A percentile compares a stretch with the other conserved stretches of the same genome.
Evolutionary conservation across 2,888 invertebrate species (phyloP).

Genomic region (Orthonychiurus folsomi): DNA sequence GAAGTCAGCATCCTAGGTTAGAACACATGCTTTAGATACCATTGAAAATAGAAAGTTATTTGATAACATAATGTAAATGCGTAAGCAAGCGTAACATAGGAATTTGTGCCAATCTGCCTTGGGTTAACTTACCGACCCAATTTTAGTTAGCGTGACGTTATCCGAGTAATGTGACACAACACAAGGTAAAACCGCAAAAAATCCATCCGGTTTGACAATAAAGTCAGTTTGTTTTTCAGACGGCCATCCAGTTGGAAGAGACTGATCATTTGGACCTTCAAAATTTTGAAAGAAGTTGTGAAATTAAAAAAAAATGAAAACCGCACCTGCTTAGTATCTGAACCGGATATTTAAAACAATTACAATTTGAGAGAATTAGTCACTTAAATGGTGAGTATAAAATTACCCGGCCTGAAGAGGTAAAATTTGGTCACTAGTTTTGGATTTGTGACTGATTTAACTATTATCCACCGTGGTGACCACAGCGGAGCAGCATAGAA

Average conservation of each 20-base stretch:
- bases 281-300: not conserved
- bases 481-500: not conserved
- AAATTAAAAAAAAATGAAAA: not conserved
- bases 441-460: not conserved
- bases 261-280: not conserved
- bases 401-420: conserved; percentile 6
- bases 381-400: not conserved
- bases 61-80: not conserved
- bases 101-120: too few relatives aligned
- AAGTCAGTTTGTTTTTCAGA: not conserved
- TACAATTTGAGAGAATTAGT: too few relatives aligned
- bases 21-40: too few relatives aligned
- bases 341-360: too few relatives aligned
- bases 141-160: not conserved
- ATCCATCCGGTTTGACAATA: conserved; percentile 4
- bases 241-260: conserved; percentile 5
- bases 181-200: conserved; percentile 7
- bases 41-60: too few relatives aligned
- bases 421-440: not conserved
- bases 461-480: conserved; percentile 2
- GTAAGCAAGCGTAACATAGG: not conserved
- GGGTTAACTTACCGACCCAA: not conserved
- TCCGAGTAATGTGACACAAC: conserved; percentile 6
- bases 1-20: not conserved
- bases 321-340: not conserved